Conservation (phyloP, 2,888 invertebrate genomes). For the Oeneis ivallda region DNA sequence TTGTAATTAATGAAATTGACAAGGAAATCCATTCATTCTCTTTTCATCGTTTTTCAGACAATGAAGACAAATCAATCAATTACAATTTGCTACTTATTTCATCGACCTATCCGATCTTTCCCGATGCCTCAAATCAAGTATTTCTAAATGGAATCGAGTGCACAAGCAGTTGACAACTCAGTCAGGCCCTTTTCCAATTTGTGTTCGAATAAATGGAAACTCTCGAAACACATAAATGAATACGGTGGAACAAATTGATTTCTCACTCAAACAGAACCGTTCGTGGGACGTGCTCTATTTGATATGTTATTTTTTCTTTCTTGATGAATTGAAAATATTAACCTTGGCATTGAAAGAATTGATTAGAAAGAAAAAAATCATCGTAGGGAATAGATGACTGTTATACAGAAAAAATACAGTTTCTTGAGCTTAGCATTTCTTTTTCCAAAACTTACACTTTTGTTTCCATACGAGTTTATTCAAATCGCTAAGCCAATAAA, state of each 20-base stretch:
- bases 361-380: neutral
- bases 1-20: no score
- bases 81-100: neutral
- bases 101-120: conserved; percentile 17
- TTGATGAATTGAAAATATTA: conserved; percentile 20
- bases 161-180: conserved; percentile 76
- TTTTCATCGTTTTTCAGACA: neutral
- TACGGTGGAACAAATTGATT: conserved; percentile 79
- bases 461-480: no score
- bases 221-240: conserved; percentile 77
- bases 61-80: neutral
- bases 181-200: conserved; percentile 77
- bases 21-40: no score
- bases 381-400: no score
- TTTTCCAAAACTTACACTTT: no score
- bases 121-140: conserved; percentile 28
- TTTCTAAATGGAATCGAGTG: conserved; percentile 60
- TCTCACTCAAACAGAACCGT: conserved; percentile 75
- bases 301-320: conserved; percentile 23
- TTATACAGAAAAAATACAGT: neutral
- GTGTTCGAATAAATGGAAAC: conserved; percentile 76
- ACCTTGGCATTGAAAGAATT: neutral
- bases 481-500: no score
- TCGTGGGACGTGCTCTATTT: conserved; percentile 51
- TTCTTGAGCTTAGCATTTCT: no score